Conservation (phyloP, 23 tunicate genomes). For the Ascidia mentula region DNA sequence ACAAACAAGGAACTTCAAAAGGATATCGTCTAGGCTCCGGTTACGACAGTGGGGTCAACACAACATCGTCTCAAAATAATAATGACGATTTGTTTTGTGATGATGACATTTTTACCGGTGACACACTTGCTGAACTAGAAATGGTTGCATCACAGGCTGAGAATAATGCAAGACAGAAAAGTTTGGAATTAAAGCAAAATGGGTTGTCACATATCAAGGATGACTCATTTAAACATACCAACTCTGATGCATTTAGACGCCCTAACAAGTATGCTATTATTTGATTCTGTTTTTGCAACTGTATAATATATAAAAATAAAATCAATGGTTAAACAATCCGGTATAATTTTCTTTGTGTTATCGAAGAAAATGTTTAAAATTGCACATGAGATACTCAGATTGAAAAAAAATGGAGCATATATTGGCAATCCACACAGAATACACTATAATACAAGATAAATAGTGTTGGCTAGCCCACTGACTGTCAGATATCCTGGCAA, state of each 20-base stretch:
- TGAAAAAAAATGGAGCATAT: too few species aligned
- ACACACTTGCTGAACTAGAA: constrained; percentile 39
- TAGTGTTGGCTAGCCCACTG: too few species aligned
- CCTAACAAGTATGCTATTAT: not conserved
- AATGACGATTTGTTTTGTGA: not conserved
- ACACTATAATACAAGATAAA: too few species aligned
- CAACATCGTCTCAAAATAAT: not conserved
- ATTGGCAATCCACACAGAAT: too few species aligned
- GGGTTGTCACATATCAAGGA: not conserved
- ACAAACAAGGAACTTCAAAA: not conserved
- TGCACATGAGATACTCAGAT: too few species aligned
- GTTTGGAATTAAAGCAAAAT: too few species aligned
- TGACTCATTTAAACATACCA: not conserved
- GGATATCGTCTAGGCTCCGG: not conserved
- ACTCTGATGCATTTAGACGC: not conserved
- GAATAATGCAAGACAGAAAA: not conserved
- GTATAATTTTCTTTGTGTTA: too few species aligned
- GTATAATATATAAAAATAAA: too few species aligned
- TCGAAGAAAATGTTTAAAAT: too few species aligned
- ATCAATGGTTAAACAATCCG: too few species aligned
- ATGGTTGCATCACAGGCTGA: constrained; percentile 48
- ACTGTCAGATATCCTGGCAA: too few species aligned
- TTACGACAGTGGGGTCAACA: constrained; percentile 3
- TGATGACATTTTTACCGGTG: constrained; percentile 38
- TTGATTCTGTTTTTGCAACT: too few species aligned